These are phyloP conservation scores for Byasa hedistus DNA, from an alignment of 2,888 invertebrate genomes.

Conservation along the genomic window DNA sequence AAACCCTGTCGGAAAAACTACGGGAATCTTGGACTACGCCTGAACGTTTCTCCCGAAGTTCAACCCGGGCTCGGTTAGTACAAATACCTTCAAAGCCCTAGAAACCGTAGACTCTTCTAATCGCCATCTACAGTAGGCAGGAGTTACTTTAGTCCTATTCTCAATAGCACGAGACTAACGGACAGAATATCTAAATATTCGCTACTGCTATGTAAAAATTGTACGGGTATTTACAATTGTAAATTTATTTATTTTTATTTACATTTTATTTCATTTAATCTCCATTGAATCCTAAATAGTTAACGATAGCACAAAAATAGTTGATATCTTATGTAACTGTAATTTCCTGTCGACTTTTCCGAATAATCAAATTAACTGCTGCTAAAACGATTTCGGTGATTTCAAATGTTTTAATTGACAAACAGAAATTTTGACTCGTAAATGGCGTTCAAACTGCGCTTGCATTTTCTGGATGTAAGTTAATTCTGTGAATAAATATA, in stretches of 20 bases:
- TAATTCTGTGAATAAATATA: constrained; percentile 71
- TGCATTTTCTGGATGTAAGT: constrained; percentile 65
- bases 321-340: constrained; percentile 44
- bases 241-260: background rate
- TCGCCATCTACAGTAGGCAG: too few species aligned
- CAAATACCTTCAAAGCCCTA: too few species aligned
- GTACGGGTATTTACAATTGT: background rate
- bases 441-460: constrained; percentile 73
- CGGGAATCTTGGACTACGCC: too few species aligned
- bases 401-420: constrained; percentile 78
- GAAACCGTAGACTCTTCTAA: too few species aligned
- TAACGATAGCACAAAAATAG: constrained; percentile 25
- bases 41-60: too few species aligned
- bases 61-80: too few species aligned
- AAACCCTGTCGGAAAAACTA: too few species aligned
- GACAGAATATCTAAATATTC: too few species aligned
- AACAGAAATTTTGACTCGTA: constrained; percentile 70
- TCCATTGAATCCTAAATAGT: constrained; percentile 2
- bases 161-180: too few species aligned
- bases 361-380: constrained; percentile 67
- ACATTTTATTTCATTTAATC: background rate
- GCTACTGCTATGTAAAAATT: too few species aligned
- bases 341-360: constrained; percentile 55
- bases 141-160: too few species aligned
- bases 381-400: constrained; percentile 73